Evolutionary conservation across 2,888 invertebrate genomes (phyloP).

Genomic region (Sicus ferrugineus): DNA sequence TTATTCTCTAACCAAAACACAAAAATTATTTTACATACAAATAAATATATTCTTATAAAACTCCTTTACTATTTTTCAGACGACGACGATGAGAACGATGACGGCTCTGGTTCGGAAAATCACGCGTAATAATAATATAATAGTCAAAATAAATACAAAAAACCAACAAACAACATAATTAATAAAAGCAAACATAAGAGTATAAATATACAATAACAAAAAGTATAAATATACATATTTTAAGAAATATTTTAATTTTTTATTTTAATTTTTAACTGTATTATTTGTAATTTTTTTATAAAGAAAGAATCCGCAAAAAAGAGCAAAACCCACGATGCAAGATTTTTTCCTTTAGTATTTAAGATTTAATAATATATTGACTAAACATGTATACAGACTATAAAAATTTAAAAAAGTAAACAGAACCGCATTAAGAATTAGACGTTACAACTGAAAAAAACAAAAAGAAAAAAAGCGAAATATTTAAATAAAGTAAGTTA

Average conservation of each 20-base stretch:
- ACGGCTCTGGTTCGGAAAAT: conserved; percentile 63
- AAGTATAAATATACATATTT: conserved; percentile 52
- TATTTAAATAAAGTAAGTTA: conserved; percentile 52
- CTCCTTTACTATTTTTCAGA: conserved; percentile 47
- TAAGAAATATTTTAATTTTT: conserved; percentile 64
- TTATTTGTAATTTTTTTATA: conserved; percentile 62
- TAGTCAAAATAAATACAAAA: conserved; percentile 61
- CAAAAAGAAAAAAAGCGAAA: conserved; percentile 43
- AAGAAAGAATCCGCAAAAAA: conserved; percentile 53
- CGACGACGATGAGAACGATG: conserved; percentile 62
- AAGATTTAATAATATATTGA: conserved; percentile 51
- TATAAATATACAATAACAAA: conserved; percentile 40
- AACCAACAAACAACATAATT: conserved; percentile 55
- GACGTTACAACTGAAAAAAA: conserved; percentile 53
- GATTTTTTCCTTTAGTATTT: conserved; percentile 52
- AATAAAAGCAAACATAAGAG: neutral
- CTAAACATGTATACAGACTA: conserved; percentile 44
- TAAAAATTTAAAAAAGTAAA: conserved; percentile 47
- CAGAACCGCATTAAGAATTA: conserved; percentile 45
- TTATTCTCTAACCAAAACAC: too few species aligned
- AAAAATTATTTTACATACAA: neutral
- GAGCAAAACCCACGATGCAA: conserved; percentile 50
- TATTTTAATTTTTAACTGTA: conserved; percentile 63
- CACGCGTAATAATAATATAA: conserved; percentile 64
- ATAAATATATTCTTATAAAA: conserved; percentile 15